Evolutionary conservation across 2,888 invertebrate genomes (phyloP).

Genomic region (Aproaerema taeniolella): DNA sequence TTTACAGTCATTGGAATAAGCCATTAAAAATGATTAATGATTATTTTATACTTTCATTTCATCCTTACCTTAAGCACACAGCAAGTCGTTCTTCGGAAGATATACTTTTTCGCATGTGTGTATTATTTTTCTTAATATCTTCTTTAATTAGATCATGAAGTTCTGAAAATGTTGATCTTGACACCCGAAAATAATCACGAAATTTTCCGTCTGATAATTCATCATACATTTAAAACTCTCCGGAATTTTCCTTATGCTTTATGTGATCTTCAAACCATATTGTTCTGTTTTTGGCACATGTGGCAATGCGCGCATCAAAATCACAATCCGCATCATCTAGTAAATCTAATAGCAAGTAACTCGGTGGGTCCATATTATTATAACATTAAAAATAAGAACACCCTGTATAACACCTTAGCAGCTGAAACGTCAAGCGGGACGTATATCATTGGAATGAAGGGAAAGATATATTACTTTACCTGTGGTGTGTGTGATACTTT

Average conservation of each 20-base stretch:
- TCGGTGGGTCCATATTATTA: not conserved
- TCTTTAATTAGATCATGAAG: too few species aligned
- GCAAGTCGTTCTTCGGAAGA: too few species aligned
- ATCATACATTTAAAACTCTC: conserved; percentile 4
- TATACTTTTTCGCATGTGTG: too few species aligned
- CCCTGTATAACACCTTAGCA: conserved; percentile 18
- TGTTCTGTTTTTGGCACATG: conserved; percentile 5
- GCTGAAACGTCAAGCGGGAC: conserved; percentile 18
- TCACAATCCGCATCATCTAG: conserved; percentile 6
- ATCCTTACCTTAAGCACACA: too few species aligned
- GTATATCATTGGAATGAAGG: conserved; percentile 16
- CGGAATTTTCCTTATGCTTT: not conserved
- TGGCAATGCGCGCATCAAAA: conserved; percentile 6
- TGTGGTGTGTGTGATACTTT: conserved; percentile 21
- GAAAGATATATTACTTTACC: conserved; percentile 22
- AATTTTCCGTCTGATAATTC: conserved; percentile 5
- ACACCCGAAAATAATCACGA: too few species aligned
- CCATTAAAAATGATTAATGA: too few species aligned
- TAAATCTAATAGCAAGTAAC: conserved; percentile 6
- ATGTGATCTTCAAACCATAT: conserved; percentile 7
- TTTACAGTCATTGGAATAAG: too few species aligned
- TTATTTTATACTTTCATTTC: too few species aligned
- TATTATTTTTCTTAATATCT: too few species aligned
- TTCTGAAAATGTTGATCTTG: too few species aligned
- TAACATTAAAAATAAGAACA: conserved; percentile 7